Conservation (phyloP, 2,888 invertebrate genomes). For the Boloria euphrosyne region DNA sequence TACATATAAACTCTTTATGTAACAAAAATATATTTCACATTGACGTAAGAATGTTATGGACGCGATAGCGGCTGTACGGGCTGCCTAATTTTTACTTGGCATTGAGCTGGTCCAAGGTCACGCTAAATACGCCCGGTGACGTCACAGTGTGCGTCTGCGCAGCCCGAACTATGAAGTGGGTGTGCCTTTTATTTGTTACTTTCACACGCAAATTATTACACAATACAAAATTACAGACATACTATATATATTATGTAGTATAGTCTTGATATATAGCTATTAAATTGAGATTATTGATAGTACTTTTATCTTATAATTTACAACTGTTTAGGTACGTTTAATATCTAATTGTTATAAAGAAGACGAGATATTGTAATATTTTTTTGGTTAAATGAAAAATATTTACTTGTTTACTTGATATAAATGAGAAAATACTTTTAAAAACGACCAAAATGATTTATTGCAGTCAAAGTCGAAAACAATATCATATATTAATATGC, state of each 20-base stretch:
- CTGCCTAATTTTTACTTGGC: slow-evolving; percentile 69
- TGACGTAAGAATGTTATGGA: slow-evolving; percentile 56
- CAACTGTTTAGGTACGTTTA: too few relatives aligned
- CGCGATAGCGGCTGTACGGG: slow-evolving; percentile 39
- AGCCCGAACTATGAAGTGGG: slow-evolving; percentile 44
- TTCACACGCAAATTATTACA: slow-evolving; percentile 35
- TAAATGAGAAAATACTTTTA: too few relatives aligned
- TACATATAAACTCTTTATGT: slow-evolving; percentile 22
- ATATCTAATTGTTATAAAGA: too few relatives aligned
- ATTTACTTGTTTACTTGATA: too few relatives aligned
- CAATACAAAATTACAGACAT: slow-evolving; percentile 5
- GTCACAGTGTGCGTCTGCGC: slow-evolving; percentile 57
- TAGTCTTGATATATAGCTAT: neutral
- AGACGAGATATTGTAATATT: too few relatives aligned
- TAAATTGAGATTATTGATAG: too few relatives aligned
- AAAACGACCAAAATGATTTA: too few relatives aligned
- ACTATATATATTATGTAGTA: neutral
- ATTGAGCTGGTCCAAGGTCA: slow-evolving; percentile 74
- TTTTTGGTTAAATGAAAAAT: too few relatives aligned
- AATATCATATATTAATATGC: too few relatives aligned
- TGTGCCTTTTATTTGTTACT: slow-evolving; percentile 52
- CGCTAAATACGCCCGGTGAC: slow-evolving; percentile 66
- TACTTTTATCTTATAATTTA: too few relatives aligned
- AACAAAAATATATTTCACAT: slow-evolving; percentile 35
- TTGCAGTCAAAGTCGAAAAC: too few relatives aligned